Evolutionary conservation across 2,797 vertebrate species (phyloP).

Genomic region (Poeciliopsis turneri): DNA sequence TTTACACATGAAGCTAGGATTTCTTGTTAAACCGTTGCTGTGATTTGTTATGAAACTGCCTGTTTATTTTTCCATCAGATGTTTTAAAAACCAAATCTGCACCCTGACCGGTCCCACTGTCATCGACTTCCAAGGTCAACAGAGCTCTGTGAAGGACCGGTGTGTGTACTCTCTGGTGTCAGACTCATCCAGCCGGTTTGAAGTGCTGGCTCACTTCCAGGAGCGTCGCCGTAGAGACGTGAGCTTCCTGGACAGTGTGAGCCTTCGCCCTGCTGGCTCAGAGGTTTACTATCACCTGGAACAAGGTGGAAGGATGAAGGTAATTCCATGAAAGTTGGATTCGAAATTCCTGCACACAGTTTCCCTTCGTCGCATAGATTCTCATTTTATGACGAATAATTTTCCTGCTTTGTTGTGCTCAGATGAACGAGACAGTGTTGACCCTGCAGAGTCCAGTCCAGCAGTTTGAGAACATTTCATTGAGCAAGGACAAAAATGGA

Average conservation of each 20-base stretch:
- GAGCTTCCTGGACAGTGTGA: conserved; percentile 15
- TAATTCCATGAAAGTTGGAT: background rate
- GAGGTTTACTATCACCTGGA: background rate
- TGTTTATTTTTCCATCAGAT: background rate
- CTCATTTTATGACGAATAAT: background rate
- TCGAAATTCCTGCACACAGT: too few relatives aligned
- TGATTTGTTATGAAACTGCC: background rate
- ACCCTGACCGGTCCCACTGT: conserved; percentile 4
- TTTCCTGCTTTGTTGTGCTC: background rate
- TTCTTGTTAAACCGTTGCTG: too few relatives aligned
- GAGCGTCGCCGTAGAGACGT: conserved; percentile 6
- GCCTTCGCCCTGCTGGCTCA: background rate
- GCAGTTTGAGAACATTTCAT: conserved; percentile 28
- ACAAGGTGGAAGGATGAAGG: conserved; percentile 9
- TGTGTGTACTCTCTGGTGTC: conserved; percentile 5
- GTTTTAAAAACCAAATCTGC: background rate
- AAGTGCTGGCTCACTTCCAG: background rate
- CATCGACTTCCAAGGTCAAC: background rate
- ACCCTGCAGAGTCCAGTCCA: conserved; percentile 3
- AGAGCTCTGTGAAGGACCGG: background rate
- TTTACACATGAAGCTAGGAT: too few relatives aligned
- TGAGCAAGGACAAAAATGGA: conserved; percentile 27
- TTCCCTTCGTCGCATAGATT: background rate
- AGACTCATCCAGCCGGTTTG: background rate
- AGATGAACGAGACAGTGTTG: conserved; percentile 33